Conservation (phyloP, 2,888 invertebrate species). For the Metacarcinus magister region DNA sequence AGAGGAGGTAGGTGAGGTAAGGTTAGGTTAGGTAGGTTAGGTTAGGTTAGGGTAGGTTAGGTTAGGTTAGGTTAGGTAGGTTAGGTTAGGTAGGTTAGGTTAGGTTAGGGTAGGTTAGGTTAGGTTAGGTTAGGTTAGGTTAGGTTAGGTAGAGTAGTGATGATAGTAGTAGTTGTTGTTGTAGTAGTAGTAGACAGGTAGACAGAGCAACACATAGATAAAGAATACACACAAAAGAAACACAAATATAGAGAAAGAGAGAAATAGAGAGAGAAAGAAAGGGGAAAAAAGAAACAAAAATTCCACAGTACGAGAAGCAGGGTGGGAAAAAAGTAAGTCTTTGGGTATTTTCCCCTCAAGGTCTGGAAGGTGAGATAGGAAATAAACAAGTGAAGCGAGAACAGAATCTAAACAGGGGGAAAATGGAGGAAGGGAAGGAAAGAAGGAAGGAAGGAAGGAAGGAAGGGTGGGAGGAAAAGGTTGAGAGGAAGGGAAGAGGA, state of each 20-base stretch:
- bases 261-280: neutral
- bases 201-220: neutral
- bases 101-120: no score
- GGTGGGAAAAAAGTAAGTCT: neutral
- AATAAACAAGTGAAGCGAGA: neutral
- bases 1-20: neutral
- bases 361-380: neutral
- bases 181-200: no score
- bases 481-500: neutral
- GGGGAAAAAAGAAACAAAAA: neutral
- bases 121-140: no score
- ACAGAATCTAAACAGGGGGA: neutral
- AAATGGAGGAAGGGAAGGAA: neutral
- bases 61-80: no score
- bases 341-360: neutral
- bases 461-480: neutral
- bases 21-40: no score
- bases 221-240: neutral
- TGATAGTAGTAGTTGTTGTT: no score
- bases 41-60: no score
- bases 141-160: no score
- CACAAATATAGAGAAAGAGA: no score
- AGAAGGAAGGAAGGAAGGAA: neutral
- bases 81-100: no score
- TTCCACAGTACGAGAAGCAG: neutral